These are phyloP conservation scores for Sialis fuliginosa DNA, from an alignment of 2,888 invertebrate species.

Conservation along the genomic window DNA sequence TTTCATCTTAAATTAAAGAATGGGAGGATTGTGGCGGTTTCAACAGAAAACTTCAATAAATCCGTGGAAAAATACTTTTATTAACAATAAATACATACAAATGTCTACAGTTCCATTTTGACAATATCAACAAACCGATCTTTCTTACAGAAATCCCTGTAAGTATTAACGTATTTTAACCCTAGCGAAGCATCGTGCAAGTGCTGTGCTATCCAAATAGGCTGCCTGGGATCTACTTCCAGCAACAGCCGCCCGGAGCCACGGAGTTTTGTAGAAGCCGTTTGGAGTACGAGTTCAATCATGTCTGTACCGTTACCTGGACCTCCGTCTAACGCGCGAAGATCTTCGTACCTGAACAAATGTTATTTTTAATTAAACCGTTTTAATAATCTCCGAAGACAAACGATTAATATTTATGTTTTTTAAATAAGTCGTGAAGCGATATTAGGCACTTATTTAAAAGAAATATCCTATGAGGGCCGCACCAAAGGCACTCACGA, in stretches of 20 bases:
- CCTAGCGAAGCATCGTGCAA: constrained; percentile 20
- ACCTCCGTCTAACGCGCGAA: constrained; percentile 44
- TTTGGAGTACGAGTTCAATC: constrained; percentile 33
- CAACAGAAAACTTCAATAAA: too few relatives aligned
- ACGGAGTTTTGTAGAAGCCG: constrained; percentile 29
- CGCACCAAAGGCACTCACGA: too few relatives aligned
- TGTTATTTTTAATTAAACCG: constrained; percentile 1
- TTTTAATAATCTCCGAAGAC: too few relatives aligned
- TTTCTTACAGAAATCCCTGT: constrained; percentile 33
- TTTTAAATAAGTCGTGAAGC: too few relatives aligned
- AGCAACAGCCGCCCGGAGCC: constrained; percentile 32
- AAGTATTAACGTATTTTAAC: constrained; percentile 24
- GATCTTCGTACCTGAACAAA: constrained; percentile 41
- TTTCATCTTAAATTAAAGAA: too few relatives aligned
- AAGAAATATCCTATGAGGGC: too few relatives aligned
- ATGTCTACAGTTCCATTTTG: too few relatives aligned
- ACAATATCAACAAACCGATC: constrained; percentile 37
- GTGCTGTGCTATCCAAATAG: constrained; percentile 26
- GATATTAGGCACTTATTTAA: too few relatives aligned
- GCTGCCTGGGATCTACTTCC: constrained; percentile 38
- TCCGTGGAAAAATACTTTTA: too few relatives aligned
- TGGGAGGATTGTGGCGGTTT: too few relatives aligned
- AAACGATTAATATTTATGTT: too few relatives aligned
- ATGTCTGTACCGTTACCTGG: constrained; percentile 36
- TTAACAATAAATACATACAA: too few relatives aligned